Conservation (phyloP, 2,888 invertebrate species). For the Patella depressa region DNA sequence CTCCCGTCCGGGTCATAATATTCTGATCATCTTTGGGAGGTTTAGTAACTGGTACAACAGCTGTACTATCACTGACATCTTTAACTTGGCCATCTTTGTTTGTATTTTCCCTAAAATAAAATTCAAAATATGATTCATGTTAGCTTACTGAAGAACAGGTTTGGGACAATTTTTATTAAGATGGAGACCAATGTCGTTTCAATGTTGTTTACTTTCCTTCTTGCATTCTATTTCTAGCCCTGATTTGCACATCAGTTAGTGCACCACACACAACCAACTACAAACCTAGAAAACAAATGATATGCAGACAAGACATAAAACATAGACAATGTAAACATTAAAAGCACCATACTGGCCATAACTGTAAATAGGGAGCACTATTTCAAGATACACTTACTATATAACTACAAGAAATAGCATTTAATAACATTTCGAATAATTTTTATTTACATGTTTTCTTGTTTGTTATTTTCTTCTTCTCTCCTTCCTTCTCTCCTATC, state of each 20-base stretch:
- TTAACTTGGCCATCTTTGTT: conserved; percentile 25
- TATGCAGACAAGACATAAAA: too few relatives aligned
- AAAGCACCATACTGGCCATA: too few relatives aligned
- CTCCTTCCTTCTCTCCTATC: neutral
- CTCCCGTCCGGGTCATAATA: conserved; percentile 50
- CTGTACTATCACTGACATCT: conserved; percentile 6
- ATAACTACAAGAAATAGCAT: too few relatives aligned
- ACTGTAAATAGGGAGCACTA: too few relatives aligned
- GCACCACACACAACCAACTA: too few relatives aligned
- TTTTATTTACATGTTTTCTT: too few relatives aligned
- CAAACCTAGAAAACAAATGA: too few relatives aligned
- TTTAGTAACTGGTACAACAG: neutral
- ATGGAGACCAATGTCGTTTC: conserved; percentile 7
- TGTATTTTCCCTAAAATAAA: neutral
- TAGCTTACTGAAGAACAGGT: neutral
- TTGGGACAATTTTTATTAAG: neutral
- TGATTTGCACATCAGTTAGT: too few relatives aligned
- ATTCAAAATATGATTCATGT: too few relatives aligned
- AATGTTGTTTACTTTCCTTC: conserved; percentile 1
- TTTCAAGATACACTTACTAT: too few relatives aligned
- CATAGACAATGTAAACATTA: too few relatives aligned
- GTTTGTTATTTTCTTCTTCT: neutral
- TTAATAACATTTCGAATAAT: too few relatives aligned
- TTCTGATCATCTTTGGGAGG: neutral
- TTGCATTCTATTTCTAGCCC: neutral